Evolutionary conservation across 2,888 invertebrate genomes (phyloP), one percentile per base, ranked within the genome.

Genomic region (Pseudolycoriella hygida): DNA sequence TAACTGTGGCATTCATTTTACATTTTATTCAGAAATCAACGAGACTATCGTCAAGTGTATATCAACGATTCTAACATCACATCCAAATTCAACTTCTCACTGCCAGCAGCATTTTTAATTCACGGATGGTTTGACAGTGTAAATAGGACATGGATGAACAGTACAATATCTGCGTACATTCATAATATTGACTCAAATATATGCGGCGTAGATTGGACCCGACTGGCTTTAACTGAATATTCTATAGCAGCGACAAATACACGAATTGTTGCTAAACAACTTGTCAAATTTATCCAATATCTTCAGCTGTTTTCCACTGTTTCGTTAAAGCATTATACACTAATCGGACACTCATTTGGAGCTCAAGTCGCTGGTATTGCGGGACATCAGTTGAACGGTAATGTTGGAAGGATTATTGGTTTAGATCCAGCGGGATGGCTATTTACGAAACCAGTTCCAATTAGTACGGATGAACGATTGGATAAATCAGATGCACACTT

Each of bases 371-470:
- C 5, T 32, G 45, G 45, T 11, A 8, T 31, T 6, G 25, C 40
- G 2, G 45, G 45, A 6, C 30, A 40, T 17, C 3, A 14, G n/a
- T 17, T 45, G 17, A 17, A 41, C 15, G 45, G 45, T 5, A 3
- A 17, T 40, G 17, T 45, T 17, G 17, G 17, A 25, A 10, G 4
- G 31, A 44, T 48, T 18, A 48, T 46, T 11, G 48, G 44, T 20
- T 42, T 48, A 20, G 48, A 48, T 46, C 48, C 46, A 14, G 48
- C 48, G 2, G 42, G 41, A 3, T 46, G 46, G 15, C 19, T 46
- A 3, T 48, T 41, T 32, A 20, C 40, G 17, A 32, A 40, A 19
- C 44, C 44, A n/a, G 14, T 12, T 2, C 20, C 11, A 17, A 12
- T 25, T 14, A 12, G 17, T 15, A 11, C 18, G 12, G 20, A 10